Base-by-base conservation (phyloP, 2,888 invertebrate genomes). In the Plutella xylostella region DNA sequence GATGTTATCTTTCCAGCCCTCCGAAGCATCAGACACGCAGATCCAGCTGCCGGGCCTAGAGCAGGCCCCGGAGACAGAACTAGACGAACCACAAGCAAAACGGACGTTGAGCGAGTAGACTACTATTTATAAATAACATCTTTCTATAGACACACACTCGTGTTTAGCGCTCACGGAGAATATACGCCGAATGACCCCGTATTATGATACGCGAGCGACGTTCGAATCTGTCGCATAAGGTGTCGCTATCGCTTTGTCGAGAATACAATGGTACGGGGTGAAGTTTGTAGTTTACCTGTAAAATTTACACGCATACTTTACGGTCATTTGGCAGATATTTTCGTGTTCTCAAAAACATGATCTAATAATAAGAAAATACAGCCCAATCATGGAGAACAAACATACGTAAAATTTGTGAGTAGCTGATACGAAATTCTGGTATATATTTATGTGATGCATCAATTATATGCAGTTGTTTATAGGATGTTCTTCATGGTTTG, bases 21-120 rank as follows among this genome's bases (percentile, higher is more conserved):
- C 91, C 6, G 91, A 91, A 78, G 92, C 92, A n/a, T 89, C 91
- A 3, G 91, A 92, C 58, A 92, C 92, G 15, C 90, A 91, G 70
- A 91, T 92, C 58, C 89, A 89, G 62, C 80, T 92, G 52, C 91
- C 91, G 14, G 91, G 90, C 20, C 77, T 92, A 49, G 90, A 76
- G 49, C 73, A 76, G 34, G 63, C 77, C 0, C 75, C 71, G 1
- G 79, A 76, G 47, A 75, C 72, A 4, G 82, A 82, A 6, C 52
- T 79, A 3, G 82, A 83, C 48, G 82, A 80, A 57, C 71, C 79
- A 0, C 68, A 68, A 48, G 55, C 65, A 46, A 73, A 76, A 50
- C 66, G 67, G 43, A 51, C 54, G n/a, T 46, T 62, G 46, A 55
- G 55, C 50, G 68, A 71, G 50, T 42, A 14, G 30, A 14, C 30